A percentile compares a stretch with the other conserved stretches of the same genome.
phyloP scores from a whole-genome alignment of 2,888 invertebrate genomes.

The Callyntrura guangdongensis region DNA sequence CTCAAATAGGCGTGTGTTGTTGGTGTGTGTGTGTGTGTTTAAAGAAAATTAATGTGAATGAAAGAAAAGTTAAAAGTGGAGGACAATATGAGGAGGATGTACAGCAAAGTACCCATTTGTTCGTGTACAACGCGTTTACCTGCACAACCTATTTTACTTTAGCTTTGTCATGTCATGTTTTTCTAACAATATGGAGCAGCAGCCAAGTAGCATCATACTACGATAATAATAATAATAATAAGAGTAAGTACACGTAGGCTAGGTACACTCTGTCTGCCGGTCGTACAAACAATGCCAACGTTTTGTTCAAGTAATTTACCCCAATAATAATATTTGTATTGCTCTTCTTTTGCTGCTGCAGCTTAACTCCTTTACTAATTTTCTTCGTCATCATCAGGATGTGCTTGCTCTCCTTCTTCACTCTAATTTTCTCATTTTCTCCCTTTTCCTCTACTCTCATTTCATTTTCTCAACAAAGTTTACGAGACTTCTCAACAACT shows the following conservation, averaged over 20 bases:
- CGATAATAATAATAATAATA: too few species aligned
- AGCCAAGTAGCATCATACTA: too few species aligned
- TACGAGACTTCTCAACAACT: too few species aligned
- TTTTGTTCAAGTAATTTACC: slow-evolving; percentile 6
- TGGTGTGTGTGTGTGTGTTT: background rate
- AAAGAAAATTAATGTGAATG: too few species aligned
- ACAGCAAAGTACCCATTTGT: too few species aligned
- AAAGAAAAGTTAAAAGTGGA: background rate
- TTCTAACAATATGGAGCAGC: too few species aligned
- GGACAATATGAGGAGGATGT: too few species aligned
- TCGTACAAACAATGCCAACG: background rate
- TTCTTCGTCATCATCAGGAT: slow-evolving; percentile 71
- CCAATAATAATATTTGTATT: background rate
- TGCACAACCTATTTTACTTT: too few species aligned
- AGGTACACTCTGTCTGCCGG: background rate
- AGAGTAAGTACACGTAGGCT: too few species aligned
- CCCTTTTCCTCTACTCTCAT: slow-evolving; percentile 63
- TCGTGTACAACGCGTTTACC: background rate
- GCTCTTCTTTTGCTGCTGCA: too few species aligned
- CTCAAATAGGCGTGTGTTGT: background rate
- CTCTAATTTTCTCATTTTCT: slow-evolving; percentile 75
- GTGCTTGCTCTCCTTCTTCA: slow-evolving; percentile 73
- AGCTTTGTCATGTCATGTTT: too few species aligned
- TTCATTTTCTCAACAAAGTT: slow-evolving; percentile 54
- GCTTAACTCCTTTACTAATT: too few species aligned